Percentiles rank a stretch among this genome's conserved stretches.
Evolutionary conservation across 1,140 invertebrate species (phyloP).

Genomic region (Hestina assimilis): DNA sequence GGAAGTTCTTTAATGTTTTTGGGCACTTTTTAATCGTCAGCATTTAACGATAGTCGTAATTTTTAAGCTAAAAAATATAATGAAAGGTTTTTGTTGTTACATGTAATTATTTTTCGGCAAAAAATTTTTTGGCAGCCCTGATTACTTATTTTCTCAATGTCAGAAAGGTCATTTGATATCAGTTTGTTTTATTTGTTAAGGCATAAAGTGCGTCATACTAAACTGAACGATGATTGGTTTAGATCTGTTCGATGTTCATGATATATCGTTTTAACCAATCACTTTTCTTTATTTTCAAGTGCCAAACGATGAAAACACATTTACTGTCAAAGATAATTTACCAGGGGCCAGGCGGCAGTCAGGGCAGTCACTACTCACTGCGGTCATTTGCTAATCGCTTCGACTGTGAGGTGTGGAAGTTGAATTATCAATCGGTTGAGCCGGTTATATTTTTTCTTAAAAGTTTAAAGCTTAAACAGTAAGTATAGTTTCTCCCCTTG

Average conservation of each 20-base stretch:
- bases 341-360: too few species aligned
- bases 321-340: background rate
- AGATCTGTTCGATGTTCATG: background rate
- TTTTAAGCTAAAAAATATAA: too few species aligned
- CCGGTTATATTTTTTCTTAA: too few species aligned
- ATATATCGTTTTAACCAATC: background rate
- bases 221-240: constrained; percentile 7
- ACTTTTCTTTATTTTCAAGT: background rate
- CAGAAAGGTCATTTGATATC: constrained; percentile 48
- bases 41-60: too few species aligned
- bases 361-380: constrained; percentile 4
- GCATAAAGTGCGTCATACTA: background rate
- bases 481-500: too few species aligned
- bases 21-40: too few species aligned
- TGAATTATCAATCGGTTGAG: too few species aligned
- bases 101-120: background rate
- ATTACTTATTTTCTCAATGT: constrained; percentile 42
- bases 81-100: background rate
- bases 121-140: background rate
- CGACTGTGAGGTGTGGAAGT: background rate
- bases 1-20: too few species aligned
- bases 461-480: too few species aligned
- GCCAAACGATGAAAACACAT: background rate
- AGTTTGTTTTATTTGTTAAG: constrained; percentile 23
- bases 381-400: background rate